Conservation (phyloP, 2,797 vertebrate species). For the Urophycis tenuis region DNA sequence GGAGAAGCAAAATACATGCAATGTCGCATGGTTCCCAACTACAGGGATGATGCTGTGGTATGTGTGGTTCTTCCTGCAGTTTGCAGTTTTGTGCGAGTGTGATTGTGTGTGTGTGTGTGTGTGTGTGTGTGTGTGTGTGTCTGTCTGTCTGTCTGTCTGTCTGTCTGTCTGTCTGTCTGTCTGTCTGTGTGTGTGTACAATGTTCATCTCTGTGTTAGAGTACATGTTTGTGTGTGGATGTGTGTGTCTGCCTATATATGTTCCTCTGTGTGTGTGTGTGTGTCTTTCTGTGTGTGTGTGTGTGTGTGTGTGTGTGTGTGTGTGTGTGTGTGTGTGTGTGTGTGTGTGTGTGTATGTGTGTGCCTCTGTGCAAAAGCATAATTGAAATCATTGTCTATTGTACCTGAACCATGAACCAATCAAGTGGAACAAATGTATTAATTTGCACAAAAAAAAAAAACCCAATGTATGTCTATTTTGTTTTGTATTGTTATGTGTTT, state of each 20-base stretch:
- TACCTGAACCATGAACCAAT: slow-evolving; percentile 26
- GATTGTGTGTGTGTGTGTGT: background rate
- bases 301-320: slow-evolving; percentile 1
- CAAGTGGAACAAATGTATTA: slow-evolving; percentile 34
- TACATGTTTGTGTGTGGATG: slow-evolving; percentile 1
- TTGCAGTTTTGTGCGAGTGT: background rate
- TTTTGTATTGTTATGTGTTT: no score
- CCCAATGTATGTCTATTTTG: no score
- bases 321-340: slow-evolving; percentile 4
- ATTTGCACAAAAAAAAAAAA: slow-evolving; percentile 51
- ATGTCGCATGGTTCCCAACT: background rate
- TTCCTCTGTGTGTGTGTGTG: background rate
- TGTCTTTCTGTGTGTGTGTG: slow-evolving; percentile 7
- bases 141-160: slow-evolving; percentile 20
- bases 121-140: background rate
- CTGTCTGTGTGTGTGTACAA: slow-evolving; percentile 3
- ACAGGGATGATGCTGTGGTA: background rate
- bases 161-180: slow-evolving; percentile 3
- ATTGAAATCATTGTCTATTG: slow-evolving; percentile 27
- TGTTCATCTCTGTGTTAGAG: no score
- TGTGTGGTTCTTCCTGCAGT: background rate
- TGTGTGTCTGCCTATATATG: background rate
- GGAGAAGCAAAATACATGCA: background rate
- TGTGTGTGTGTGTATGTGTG: background rate
- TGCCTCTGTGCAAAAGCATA: slow-evolving; percentile 12